A percentile compares a stretch with the other conserved stretches of the same genome.
phyloP scores from a whole-genome alignment of 2,113 vertebrate species.

The Notechis scutatus region DNA sequence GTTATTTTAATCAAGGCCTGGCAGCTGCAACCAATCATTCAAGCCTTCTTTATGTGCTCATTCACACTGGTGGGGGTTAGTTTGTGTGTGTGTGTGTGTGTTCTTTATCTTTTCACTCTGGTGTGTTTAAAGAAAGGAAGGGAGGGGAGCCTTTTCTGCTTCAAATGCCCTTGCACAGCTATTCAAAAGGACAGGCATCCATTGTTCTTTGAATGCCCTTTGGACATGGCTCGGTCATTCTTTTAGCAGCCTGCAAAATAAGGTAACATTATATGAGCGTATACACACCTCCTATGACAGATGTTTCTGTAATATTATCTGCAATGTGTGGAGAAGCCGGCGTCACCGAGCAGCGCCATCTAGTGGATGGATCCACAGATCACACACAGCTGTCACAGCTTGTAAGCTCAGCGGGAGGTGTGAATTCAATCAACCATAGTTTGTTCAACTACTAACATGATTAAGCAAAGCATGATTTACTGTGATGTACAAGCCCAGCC shows the following conservation, averaged over 20 bases:
- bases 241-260: not conserved
- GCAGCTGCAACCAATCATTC: slow-evolving; percentile 8
- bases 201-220: not conserved
- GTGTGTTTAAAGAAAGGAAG: not conserved
- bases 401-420: not conserved
- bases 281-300: not conserved
- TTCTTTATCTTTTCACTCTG: not conserved
- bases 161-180: not conserved
- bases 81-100: not conserved
- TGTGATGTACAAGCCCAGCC: not conserved
- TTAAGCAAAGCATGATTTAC: not conserved
- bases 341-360: not conserved
- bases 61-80: not conserved
- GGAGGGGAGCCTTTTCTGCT: not conserved
- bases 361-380: not conserved
- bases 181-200: not conserved
- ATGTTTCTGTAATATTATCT: not conserved
- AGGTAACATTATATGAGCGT: not conserved
- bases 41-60: not conserved
- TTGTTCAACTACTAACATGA: not conserved
- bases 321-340: not conserved
- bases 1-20: slow-evolving; percentile 4
- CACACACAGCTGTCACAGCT: not conserved
- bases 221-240: not conserved
- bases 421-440: not conserved